Base-by-base conservation (phyloP, 2,113 vertebrate genomes). In the Bambusicola thoracicus region DNA sequence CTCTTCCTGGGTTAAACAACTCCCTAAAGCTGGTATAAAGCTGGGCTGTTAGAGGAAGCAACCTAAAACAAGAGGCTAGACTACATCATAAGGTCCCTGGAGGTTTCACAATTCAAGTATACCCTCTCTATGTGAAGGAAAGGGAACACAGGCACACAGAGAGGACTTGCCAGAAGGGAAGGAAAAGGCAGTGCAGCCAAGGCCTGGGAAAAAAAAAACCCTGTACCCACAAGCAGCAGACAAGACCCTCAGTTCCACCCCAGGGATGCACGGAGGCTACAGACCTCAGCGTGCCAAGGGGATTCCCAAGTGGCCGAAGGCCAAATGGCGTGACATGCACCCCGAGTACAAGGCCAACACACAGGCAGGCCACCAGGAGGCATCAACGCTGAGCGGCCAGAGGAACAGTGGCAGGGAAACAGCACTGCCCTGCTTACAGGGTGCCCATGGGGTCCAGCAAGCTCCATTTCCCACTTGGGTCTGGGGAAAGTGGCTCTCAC, bases 61-160 rank as follows among this genome's bases (percentile, higher is more conserved):
- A 11, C 40, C 72, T 58, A 40, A 87, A 73, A 7, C 40, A 87
- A 61, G 27, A 19, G 74, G 19, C 51, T 41, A 25, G 32, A 19
- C 34, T 74, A 22, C 0, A 0, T 62, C 41, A 43, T 6, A 3
- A 18, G 1, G 2, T 14, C 27, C 70, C 41, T 81, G 18, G 10
- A 74, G 2, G 6, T 81, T 9, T 81, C 48, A 11, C 4, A 6
- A 13, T 55, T 83, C 38, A 58, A 61, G 5, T 49, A 27, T 6
- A 0, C 41, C 18, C 73, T 10, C 24, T 76, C 36, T 83, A 19
- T 21, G 8, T 27, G n/a, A 44, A 44, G 43, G 43, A 44, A 44
- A 18, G 17, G 43, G 43, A 44, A 44, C 17, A 44, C 43, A 44
- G 43, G 18, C 43, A 44, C 8, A 19, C 43, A 8, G 17, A 44